Percentiles rank a stretch among this genome's conserved stretches.
Evolutionary conservation across 2,113 vertebrate genomes (phyloP).

Genomic region (Cettia cetti): DNA sequence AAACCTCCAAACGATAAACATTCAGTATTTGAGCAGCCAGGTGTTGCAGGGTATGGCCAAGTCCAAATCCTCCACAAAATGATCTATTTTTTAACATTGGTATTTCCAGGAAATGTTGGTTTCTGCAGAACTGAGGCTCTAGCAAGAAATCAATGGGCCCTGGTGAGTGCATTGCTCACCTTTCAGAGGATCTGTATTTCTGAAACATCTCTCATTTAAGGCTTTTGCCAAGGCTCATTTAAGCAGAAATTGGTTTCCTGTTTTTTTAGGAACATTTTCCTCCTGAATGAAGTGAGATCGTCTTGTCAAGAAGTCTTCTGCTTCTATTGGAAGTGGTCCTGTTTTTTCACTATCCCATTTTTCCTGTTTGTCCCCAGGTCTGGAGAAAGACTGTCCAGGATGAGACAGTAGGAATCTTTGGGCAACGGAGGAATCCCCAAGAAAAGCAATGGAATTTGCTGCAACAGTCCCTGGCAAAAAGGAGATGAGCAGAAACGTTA

Average conservation of each 20-base stretch:
- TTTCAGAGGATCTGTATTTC: not conserved
- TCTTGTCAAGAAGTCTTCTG: not conserved
- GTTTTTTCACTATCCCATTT: not conserved
- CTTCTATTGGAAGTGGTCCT: not conserved
- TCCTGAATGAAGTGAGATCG: not conserved
- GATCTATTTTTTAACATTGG: not conserved
- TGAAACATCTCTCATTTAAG: not conserved
- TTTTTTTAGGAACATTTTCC: not conserved
- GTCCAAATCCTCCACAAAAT: not conserved
- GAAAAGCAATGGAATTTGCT: not conserved
- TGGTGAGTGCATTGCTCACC: not conserved
- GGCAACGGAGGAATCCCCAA: not conserved
- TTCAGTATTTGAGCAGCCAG: not conserved
- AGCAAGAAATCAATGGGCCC: not conserved
- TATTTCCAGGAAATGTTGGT: not conserved
- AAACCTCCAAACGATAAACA: not conserved
- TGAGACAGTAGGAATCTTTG: not conserved
- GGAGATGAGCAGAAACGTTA: not conserved
- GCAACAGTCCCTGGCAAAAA: not conserved
- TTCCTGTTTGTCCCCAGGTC: not conserved
- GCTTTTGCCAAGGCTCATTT: not conserved
- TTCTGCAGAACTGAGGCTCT: not conserved
- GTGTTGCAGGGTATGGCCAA: not conserved
- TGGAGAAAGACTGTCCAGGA: not conserved
- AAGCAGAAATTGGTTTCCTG: not conserved